phyloP scores from a whole-genome alignment of 1,140 invertebrate species.

The Papilio machaon region DNA sequence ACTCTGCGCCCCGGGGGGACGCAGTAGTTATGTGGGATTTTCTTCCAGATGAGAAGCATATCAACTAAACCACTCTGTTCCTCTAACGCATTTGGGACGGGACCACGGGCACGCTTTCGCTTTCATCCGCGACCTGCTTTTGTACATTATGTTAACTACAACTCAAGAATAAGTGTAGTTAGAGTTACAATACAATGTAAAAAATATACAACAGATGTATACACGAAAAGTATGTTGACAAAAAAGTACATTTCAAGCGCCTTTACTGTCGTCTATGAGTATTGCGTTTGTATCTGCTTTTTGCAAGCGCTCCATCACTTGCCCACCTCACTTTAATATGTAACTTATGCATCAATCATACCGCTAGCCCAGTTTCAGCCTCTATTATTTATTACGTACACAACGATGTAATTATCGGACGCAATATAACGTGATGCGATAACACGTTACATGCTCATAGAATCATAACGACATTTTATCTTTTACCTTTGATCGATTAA shows the following conservation, averaged over 20 bases:
- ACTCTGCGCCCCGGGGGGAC: too few relatives aligned
- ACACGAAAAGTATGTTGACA: not conserved
- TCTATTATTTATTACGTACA: conserved; percentile 37
- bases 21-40: too few relatives aligned
- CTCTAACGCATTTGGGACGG: too few relatives aligned
- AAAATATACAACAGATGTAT: too few relatives aligned
- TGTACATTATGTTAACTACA: too few relatives aligned
- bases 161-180: too few relatives aligned
- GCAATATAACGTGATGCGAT: conserved; percentile 30
- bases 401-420: conserved; percentile 32
- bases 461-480: conserved; percentile 31
- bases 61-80: too few relatives aligned
- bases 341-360: conserved; percentile 35
- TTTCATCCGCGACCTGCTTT: too few relatives aligned
- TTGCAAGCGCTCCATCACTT: conserved; percentile 11
- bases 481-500: conserved; percentile 21
- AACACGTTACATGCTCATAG: conserved; percentile 24
- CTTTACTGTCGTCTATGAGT: not conserved
- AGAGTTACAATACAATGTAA: not conserved
- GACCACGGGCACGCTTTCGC: too few relatives aligned
- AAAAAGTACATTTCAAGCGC: not conserved
- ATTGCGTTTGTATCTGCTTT: not conserved
- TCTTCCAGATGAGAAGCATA: too few relatives aligned
- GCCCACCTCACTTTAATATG: conserved; percentile 29
- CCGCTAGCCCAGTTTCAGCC: conserved; percentile 21